A percentile compares a stretch with the other conserved stretches of the same genome.
Conservation (phyloP, 2,113 vertebrate species). For the Etheostoma spectabile region DNA sequence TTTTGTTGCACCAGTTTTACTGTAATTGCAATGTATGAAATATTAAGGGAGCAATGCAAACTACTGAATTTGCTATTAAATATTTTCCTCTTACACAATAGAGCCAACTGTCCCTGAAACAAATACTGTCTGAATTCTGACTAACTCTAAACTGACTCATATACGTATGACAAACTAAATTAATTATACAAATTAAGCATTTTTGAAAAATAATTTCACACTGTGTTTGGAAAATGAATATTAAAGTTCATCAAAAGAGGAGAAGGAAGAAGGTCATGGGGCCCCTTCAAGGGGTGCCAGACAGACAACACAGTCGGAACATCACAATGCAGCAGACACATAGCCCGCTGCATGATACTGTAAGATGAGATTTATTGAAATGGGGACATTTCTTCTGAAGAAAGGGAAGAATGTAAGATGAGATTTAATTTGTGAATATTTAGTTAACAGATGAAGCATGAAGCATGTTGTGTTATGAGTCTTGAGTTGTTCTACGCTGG, state of each 20-base stretch:
- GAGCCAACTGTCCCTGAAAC: background rate
- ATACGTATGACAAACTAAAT: background rate
- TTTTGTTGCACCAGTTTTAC: background rate
- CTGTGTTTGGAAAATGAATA: background rate
- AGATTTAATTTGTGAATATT: too few species aligned
- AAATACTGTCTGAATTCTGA: background rate
- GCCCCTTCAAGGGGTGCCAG: background rate
- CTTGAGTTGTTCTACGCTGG: too few species aligned
- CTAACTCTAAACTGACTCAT: background rate
- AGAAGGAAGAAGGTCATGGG: background rate
- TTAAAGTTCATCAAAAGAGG: constrained; percentile 1
- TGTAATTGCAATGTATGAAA: background rate
- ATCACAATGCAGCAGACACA: background rate
- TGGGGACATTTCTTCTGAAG: too few species aligned
- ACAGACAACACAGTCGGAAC: background rate
- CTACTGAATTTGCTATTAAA: background rate
- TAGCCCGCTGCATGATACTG: background rate
- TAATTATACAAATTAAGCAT: background rate
- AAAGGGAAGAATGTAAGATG: too few species aligned
- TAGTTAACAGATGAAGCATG: too few species aligned
- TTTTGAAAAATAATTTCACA: background rate
- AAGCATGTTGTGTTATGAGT: too few species aligned
- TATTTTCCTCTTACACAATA: background rate
- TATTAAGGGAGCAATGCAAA: background rate
- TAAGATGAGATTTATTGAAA: too few species aligned